Evolutionary conservation across 2,797 vertebrate species (phyloP).

Genomic region (Allobates femoralis): DNA sequence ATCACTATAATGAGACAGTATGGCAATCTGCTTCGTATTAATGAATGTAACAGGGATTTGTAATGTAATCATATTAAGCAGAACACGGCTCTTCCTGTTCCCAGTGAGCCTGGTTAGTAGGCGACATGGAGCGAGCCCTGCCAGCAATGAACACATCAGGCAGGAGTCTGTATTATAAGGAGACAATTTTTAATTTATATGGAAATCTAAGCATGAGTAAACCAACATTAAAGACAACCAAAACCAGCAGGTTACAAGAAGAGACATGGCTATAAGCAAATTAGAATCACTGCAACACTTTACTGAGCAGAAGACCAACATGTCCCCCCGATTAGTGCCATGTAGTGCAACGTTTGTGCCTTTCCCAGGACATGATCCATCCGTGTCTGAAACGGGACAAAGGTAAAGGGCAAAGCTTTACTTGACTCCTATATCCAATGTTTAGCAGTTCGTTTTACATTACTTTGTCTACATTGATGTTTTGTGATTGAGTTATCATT

Average conservation of each 20-base stretch:
- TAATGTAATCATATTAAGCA: conserved; percentile 73
- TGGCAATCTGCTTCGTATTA: conserved; percentile 70
- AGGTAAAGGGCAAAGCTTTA: conserved; percentile 67
- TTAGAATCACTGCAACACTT: conserved; percentile 56
- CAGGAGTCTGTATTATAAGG: conserved; percentile 23
- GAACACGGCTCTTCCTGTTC: conserved; percentile 71
- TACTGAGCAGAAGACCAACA: conserved; percentile 65
- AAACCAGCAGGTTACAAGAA: conserved; percentile 48
- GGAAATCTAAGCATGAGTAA: conserved; percentile 56
- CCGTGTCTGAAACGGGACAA: conserved; percentile 66
- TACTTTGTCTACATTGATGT: background rate
- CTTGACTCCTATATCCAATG: background rate
- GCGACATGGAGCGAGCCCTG: conserved; percentile 65
- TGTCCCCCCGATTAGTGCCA: conserved; percentile 70
- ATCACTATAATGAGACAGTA: conserved; percentile 57
- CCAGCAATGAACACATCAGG: conserved; percentile 66
- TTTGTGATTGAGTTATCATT: background rate
- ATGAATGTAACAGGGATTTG: conserved; percentile 70
- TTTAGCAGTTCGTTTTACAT: background rate
- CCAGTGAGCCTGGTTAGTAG: conserved; percentile 69
- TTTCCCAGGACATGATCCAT: conserved; percentile 69
- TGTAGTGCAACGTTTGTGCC: conserved; percentile 70
- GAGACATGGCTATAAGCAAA: conserved; percentile 52
- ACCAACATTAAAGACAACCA: conserved; percentile 46
- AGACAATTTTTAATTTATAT: conserved; percentile 62